Conservation (phyloP, 1,140 invertebrate species). For the Solenopsis invicta region DNA sequence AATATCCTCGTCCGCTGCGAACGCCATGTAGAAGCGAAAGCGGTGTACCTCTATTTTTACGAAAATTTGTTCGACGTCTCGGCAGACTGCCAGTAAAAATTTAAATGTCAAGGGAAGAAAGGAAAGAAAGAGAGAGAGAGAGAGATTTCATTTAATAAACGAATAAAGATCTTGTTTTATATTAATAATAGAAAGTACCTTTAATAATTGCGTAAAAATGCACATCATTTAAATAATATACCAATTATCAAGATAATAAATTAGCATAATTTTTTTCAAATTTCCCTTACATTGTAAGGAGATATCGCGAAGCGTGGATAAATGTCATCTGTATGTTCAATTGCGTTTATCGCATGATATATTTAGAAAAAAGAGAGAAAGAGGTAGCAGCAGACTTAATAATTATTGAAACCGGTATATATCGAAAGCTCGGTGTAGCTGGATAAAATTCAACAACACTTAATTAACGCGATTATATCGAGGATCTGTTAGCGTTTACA, state of each 20-base stretch:
- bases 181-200: constrained; percentile 6
- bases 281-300: constrained; percentile 4
- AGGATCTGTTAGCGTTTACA: neutral
- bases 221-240: neutral
- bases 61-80: constrained; percentile 1
- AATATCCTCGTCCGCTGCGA: neutral
- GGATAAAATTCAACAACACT: neutral
- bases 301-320: constrained; percentile 19
- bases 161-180: neutral
- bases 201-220: neutral
- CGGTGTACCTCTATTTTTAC: constrained; percentile 9
- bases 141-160: neutral
- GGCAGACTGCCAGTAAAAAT: neutral
- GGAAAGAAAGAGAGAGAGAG: neutral
- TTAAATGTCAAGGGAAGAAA: neutral
- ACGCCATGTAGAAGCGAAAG: constrained; percentile 28
- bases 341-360: neutral
- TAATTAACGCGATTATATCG: constrained; percentile 16
- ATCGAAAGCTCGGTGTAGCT: constrained; percentile 43
- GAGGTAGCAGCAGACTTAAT: constrained; percentile 64
- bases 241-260: neutral
- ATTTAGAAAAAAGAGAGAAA: neutral
- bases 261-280: neutral
- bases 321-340: constrained; percentile 31
- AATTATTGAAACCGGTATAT: constrained; percentile 67